A percentile compares a stretch with the other conserved stretches of the same genome.
Conservation (phyloP, 2,797 vertebrate species). For the Philypnodon macrostomus region DNA sequence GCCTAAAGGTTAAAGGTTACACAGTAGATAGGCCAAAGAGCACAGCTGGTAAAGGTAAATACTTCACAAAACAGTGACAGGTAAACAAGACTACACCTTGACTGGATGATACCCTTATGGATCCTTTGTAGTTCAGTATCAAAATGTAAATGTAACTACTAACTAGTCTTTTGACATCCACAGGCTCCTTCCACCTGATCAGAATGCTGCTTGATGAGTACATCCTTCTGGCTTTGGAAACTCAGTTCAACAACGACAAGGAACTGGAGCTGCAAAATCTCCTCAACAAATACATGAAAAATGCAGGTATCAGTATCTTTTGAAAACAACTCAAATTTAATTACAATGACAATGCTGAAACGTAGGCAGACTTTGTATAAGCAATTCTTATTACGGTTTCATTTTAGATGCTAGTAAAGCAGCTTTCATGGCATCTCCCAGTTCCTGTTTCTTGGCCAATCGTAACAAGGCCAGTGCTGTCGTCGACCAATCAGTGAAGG, state of each 20-base stretch:
- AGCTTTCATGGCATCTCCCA: conserved; percentile 92
- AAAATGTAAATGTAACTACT: too few relatives aligned
- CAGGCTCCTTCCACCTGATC: conserved; percentile 98
- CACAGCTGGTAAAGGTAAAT: background rate
- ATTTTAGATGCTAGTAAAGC: conserved; percentile 95
- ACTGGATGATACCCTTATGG: too few relatives aligned
- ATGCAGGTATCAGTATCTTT: conserved; percentile 80
- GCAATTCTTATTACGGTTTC: too few relatives aligned
- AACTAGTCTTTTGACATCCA: background rate
- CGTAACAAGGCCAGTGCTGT: conserved; percentile 81
- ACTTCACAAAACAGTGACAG: too few relatives aligned
- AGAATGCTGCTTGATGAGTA: conserved; percentile 98
- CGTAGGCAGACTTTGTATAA: background rate
- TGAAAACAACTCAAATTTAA: background rate
- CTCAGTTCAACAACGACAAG: conserved; percentile 98
- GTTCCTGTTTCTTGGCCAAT: conserved; percentile 96
- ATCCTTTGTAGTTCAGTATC: too few relatives aligned
- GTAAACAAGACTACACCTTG: too few relatives aligned
- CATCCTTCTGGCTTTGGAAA: conserved; percentile 95
- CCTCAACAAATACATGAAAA: conserved; percentile 97
- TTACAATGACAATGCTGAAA: background rate
- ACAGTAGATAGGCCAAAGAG: background rate
- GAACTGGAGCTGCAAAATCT: conserved; percentile 97
- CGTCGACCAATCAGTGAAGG: conserved; percentile 86
- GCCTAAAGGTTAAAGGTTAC: conserved; percentile 64